Evolutionary conservation across 1,140 invertebrate genomes (phyloP), one percentile per base, ranked within the genome.

Genomic region (Diuraphis noxia): DNA sequence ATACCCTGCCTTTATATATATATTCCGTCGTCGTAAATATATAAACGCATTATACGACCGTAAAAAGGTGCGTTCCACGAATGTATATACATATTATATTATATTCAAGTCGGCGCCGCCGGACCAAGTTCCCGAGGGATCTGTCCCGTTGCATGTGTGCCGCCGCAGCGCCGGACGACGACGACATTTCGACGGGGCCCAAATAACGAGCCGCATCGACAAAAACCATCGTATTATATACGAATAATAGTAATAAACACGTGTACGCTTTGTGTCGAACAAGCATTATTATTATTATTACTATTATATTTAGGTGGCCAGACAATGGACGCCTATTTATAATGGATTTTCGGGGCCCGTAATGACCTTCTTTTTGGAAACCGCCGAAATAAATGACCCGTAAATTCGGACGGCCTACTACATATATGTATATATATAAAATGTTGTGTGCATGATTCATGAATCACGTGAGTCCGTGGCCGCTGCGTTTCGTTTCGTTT

Each of bases 301-400:
- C 23, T 49, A 49, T 49, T 21, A 34, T n/a, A 21, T 19, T 63
- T n/a, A 41, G 30, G 30, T 72, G 88, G 40, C 72, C 77, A 82
- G 89, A 82, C 89, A 91, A 91, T 82, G 89, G 72, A 81, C 89
- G 77, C 43, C 72, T 91, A 82, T 91, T 82, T n/a, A 52, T 91
- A 91, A 91, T 91, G 89, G 89, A 91, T 91, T 91, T 82, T 49
- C 46, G 43, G 56, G 41, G 88, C 79, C 36, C 77, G 89, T 91
- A 81, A 91, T 82, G 89, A 81, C 89, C 89, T 91, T 91, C 77
- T 91, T 89, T 82, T 36, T 77, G 41, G 38, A 77, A 36, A 79
- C 88, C 63, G 88, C 72, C 89, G 89, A 81, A 81, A 91, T 91
- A 91, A 91, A 91, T 91, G 72, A 82, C 77, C 89, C 89, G 89